A percentile compares a stretch with the other conserved stretches of the same genome.
Conservation (phyloP, 1,140 invertebrate genomes). For the Panagrolaimus sp. region DNA sequence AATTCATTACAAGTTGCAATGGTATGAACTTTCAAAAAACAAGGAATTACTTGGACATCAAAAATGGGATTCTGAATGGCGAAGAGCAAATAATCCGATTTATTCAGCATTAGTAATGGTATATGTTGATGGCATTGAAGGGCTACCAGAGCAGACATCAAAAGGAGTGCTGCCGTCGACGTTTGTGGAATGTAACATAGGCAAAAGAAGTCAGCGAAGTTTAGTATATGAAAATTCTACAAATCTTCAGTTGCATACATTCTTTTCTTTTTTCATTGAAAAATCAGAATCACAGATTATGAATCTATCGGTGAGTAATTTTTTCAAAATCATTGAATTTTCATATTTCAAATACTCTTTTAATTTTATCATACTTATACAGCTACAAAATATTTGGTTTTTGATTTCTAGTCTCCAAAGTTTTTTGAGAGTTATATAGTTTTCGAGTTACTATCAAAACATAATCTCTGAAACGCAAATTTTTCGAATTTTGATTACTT, state of each 20-base stretch:
- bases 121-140: constrained; percentile 49
- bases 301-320: constrained; percentile 32
- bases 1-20: constrained; percentile 47
- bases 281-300: constrained; percentile 52
- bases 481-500: too few species aligned
- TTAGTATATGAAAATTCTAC: constrained; percentile 50
- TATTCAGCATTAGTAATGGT: constrained; percentile 54
- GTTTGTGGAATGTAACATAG: constrained; percentile 50
- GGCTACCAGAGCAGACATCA: constrained; percentile 42
- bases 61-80: constrained; percentile 45
- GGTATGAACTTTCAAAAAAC: constrained; percentile 41
- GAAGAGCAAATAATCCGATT: constrained; percentile 48
- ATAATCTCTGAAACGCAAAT: too few species aligned
- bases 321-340: too few species aligned
- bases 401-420: constrained; percentile 8
- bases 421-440: too few species aligned
- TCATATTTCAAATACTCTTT: too few species aligned
- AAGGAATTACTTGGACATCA: constrained; percentile 7
- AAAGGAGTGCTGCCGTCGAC: constrained; percentile 54
- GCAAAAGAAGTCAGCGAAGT: constrained; percentile 45
- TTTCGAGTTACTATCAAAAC: too few species aligned
- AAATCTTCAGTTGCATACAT: constrained; percentile 42
- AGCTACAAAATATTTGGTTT: too few species aligned
- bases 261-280: constrained; percentile 37
- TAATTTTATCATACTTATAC: too few species aligned